Percentiles rank a stretch among this genome's conserved stretches.
Evolutionary conservation across 2,888 invertebrate genomes (phyloP).

Genomic region (Prosapia bicincta): DNA sequence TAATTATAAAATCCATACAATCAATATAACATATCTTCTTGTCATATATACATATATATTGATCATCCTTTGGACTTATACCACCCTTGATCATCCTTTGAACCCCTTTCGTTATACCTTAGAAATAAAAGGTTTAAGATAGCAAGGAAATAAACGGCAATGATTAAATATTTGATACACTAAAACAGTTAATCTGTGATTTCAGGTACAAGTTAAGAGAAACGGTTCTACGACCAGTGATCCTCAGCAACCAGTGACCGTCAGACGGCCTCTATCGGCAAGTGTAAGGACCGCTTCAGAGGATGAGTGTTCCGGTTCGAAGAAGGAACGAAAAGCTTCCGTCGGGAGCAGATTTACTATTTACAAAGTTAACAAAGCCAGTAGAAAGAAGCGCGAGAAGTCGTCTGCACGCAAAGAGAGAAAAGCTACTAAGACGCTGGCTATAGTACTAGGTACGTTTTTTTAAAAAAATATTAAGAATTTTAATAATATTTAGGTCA

Average conservation of each 20-base stretch:
- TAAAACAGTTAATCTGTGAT: too few relatives aligned
- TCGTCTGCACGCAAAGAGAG: slow-evolving; percentile 92
- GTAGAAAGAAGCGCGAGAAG: slow-evolving; percentile 91
- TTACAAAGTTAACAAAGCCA: slow-evolving; percentile 91
- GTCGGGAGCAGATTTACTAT: slow-evolving; percentile 81
- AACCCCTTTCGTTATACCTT: too few relatives aligned
- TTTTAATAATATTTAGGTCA: background rate
- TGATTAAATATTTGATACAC: too few relatives aligned
- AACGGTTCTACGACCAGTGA: slow-evolving; percentile 45
- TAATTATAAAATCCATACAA: too few relatives aligned
- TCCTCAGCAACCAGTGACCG: slow-evolving; percentile 38
- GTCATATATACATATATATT: too few relatives aligned
- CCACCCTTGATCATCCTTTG: too few relatives aligned
- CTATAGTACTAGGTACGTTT: slow-evolving; percentile 92
- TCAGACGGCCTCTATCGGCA: slow-evolving; percentile 41
- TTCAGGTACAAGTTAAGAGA: slow-evolving; percentile 33
- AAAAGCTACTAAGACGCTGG: slow-evolving; percentile 97
- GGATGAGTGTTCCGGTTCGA: slow-evolving; percentile 46
- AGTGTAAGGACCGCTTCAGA: slow-evolving; percentile 42
- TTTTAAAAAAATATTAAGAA: too few relatives aligned
- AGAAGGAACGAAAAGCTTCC: slow-evolving; percentile 65
- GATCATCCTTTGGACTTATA: too few relatives aligned
- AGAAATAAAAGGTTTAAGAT: too few relatives aligned
- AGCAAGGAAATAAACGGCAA: too few relatives aligned
- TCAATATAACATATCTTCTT: too few relatives aligned